A percentile compares a stretch with the other conserved stretches of the same genome.
phyloP scores from a whole-genome alignment of 2,113 vertebrate genomes.

The Aix galericulata region DNA sequence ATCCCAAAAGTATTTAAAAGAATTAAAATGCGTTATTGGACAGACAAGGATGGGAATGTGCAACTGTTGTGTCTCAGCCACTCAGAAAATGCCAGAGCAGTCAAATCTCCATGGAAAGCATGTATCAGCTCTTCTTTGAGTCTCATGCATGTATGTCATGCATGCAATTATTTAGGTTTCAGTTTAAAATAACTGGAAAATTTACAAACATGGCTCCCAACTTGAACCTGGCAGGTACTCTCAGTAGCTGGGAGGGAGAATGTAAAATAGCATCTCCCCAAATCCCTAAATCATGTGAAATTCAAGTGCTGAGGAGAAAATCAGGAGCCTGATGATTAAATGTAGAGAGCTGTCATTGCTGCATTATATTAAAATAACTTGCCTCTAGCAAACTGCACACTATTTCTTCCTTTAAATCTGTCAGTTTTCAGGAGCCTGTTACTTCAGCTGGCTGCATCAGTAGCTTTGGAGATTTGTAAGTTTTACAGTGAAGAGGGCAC shows the following conservation, averaged over 20 bases:
- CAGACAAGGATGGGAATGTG: background rate
- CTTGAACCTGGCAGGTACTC: constrained; percentile 3
- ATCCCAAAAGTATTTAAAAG: constrained; percentile 1
- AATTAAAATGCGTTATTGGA: constrained; percentile 3
- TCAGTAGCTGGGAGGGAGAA: background rate
- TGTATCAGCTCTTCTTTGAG: background rate
- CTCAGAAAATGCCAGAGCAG: background rate
- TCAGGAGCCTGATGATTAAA: constrained; percentile 72
- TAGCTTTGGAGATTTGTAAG: constrained; percentile 61
- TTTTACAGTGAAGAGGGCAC: constrained; percentile 56
- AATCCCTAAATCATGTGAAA: constrained; percentile 52
- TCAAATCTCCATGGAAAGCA: background rate
- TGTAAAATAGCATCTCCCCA: constrained; percentile 44
- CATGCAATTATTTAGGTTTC: constrained; percentile 39
- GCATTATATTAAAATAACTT: constrained; percentile 78
- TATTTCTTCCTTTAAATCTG: constrained; percentile 74
- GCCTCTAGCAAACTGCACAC: constrained; percentile 67
- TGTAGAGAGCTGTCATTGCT: constrained; percentile 66
- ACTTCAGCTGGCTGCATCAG: constrained; percentile 64
- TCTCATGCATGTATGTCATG: background rate
- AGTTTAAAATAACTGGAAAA: constrained; percentile 68
- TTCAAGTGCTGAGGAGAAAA: constrained; percentile 62
- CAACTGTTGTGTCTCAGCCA: background rate
- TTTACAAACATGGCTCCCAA: constrained; percentile 35
- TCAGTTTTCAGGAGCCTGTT: constrained; percentile 68